Conservation (phyloP, 2,797 vertebrate genomes). For the Prunella strophiata region DNA sequence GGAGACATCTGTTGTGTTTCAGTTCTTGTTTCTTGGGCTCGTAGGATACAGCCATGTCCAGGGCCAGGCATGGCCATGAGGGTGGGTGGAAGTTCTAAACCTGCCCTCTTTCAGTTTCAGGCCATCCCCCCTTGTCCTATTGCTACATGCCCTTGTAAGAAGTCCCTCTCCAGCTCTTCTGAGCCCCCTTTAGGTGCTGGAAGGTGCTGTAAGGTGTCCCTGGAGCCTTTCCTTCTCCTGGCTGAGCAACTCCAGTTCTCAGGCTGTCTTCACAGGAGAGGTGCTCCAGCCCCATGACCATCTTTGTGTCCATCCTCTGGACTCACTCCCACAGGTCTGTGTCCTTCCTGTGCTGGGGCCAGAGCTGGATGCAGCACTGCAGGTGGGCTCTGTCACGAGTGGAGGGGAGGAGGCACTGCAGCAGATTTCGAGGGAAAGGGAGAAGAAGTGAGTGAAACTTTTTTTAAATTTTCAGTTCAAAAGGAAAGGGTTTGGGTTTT, state of each 20-base stretch:
- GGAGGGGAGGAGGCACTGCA: background rate
- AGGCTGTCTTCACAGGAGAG: background rate
- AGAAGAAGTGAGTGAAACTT: background rate
- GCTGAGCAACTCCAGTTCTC: background rate
- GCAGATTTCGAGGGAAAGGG: background rate
- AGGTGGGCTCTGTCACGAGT: background rate
- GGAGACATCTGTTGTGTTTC: background rate
- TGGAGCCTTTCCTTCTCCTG: background rate
- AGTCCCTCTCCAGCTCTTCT: background rate
- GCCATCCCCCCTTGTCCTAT: background rate
- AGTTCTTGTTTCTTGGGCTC: background rate
- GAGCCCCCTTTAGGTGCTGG: background rate
- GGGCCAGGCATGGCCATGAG: background rate
- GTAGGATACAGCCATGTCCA: accelerated
- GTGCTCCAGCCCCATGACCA: background rate
- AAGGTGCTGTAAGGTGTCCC: background rate
- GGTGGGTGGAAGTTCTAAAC: background rate
- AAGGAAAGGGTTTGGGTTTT: background rate
- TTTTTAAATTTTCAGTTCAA: background rate
- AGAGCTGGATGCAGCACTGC: background rate
- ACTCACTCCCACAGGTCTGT: accelerated
- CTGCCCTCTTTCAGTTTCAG: background rate
- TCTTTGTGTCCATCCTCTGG: background rate
- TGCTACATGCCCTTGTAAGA: background rate
- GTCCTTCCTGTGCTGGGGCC: background rate